Evolutionary conservation across 2,888 invertebrate genomes (phyloP), one percentile per base, ranked within the genome.

Genomic region (Ceramica pisi): DNA sequence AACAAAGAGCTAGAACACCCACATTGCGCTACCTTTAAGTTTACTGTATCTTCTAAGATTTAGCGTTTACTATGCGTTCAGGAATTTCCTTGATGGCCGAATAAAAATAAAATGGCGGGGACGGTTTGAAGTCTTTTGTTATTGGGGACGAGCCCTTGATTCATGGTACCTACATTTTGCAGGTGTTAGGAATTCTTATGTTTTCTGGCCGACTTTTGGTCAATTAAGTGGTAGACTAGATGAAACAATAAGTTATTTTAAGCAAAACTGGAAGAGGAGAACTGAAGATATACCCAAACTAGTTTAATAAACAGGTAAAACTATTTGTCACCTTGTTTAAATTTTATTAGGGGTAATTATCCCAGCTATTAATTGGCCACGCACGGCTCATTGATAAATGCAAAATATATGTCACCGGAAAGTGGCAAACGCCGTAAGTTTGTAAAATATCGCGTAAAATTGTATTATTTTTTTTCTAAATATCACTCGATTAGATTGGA

Each of bases 1-100:
- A 93, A 91, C 90, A 91, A 90, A 92, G 87, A 87, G 87, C 87
- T 84, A 66, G 89, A 86, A 92, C 92, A 90, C 92, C 92, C 92
- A 93, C 93, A 89, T 83, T 72, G 80, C 16, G 87, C 87, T 87
- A 89, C 86, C 89, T 92, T 91, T 86, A 90, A 87, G 86, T 92
- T 92, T 86, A 89, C 86, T 88, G 86, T 89, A 79, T 75, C 57
- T 61, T 68, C 55, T 50, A 62, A 68, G 72, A 71, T 79, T 81
- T 76, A 66, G 65, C 53, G 50, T 71, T 68, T 60, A 65, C 46
- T 23, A 57, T 23, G 21, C 10, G 51, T 19, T 60, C 21, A 63
- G 46, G 63, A 64, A 69, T 72, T 57, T 63, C 16, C 16, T 64
- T 55, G 16, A 60, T 56, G 16, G 14, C 12, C 53, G n/a, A 51